These are phyloP conservation scores for Gadus macrocephalus DNA, from an alignment of 2,113 vertebrate species.

Conservation along the genomic window DNA sequence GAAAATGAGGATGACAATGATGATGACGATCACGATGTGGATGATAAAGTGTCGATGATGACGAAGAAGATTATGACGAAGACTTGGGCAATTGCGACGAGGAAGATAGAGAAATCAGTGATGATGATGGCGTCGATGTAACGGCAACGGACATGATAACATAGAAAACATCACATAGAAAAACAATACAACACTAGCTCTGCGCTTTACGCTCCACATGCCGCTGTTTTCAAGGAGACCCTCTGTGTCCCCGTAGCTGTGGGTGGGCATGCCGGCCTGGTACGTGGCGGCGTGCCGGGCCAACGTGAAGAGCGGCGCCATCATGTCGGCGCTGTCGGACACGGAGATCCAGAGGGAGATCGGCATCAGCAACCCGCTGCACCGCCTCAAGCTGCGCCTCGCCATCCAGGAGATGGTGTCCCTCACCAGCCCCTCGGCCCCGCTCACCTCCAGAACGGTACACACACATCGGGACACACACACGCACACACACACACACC, in stretches of 20 bases:
- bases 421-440: conserved; percentile 91
- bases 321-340: conserved; percentile 96
- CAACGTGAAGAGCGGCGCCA: conserved; percentile 96
- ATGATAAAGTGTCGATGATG: too few species aligned
- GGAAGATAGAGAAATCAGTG: too few species aligned
- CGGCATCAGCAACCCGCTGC: conserved; percentile 94
- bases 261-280: conserved; percentile 98
- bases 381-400: conserved; percentile 90
- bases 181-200: not conserved
- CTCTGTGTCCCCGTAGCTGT: conserved; percentile 75
- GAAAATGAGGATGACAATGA: too few species aligned
- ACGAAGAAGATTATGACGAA: too few species aligned
- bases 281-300: conserved; percentile 95
- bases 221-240: not conserved
- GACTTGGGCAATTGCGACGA: too few species aligned
- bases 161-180: too few species aligned
- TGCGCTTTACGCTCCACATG: not conserved
- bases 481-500: too few species aligned
- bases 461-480: conserved; percentile 2
- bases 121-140: too few species aligned
- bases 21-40: too few species aligned
- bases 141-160: not conserved
- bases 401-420: conserved; percentile 99
- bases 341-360: conserved; percentile 98
- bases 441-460: conserved; percentile 80